Evolutionary conservation across 2,888 invertebrate species (phyloP).

Genomic region (Steinernema scapterisci): DNA sequence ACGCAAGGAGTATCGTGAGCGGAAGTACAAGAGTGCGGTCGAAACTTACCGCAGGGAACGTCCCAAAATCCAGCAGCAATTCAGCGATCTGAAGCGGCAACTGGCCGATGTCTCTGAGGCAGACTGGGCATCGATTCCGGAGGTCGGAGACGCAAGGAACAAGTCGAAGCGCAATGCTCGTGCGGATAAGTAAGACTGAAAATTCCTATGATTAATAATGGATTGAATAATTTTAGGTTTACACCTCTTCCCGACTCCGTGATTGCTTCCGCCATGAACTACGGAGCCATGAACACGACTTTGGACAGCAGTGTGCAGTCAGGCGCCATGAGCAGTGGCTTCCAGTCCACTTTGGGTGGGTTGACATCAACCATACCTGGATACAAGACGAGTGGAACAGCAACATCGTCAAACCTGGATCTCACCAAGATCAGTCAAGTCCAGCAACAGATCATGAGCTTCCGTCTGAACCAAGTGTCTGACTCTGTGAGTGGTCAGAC

Average conservation of each 20-base stretch:
- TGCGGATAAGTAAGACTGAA: conserved; percentile 78
- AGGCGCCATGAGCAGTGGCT: conserved; percentile 47
- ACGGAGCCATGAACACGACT: conserved; percentile 73
- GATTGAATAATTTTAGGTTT: conserved; percentile 72
- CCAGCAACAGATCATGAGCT: conserved; percentile 97
- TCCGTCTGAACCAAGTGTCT: conserved; percentile 86
- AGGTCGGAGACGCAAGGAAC: conserved; percentile 98
- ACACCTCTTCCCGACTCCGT: conserved; percentile 97
- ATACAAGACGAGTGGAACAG: conserved; percentile 76
- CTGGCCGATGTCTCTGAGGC: conserved; percentile 76
- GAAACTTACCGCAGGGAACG: conserved; percentile 96
- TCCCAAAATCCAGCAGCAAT: conserved; percentile 98
- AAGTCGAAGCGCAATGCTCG: conserved; percentile 92
- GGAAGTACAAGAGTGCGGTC: conserved; percentile 75
- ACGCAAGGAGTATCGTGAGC: conserved; percentile 86
- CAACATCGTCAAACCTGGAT: conserved; percentile 78
- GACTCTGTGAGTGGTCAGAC: conserved; percentile 99
- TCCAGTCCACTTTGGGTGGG: conserved; percentile 52
- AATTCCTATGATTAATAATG: neutral
- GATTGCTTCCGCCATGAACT: conserved; percentile 78
- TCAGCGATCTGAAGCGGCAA: conserved; percentile 86
- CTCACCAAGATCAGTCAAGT: conserved; percentile 98
- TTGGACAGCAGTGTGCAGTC: conserved; percentile 76
- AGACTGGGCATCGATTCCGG: conserved; percentile 95
- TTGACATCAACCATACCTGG: conserved; percentile 59